Percentiles rank a stretch among this genome's conserved stretches.
Evolutionary conservation across 2,888 invertebrate genomes (phyloP).

Genomic region (Pristionchus fissidentatus): DNA sequence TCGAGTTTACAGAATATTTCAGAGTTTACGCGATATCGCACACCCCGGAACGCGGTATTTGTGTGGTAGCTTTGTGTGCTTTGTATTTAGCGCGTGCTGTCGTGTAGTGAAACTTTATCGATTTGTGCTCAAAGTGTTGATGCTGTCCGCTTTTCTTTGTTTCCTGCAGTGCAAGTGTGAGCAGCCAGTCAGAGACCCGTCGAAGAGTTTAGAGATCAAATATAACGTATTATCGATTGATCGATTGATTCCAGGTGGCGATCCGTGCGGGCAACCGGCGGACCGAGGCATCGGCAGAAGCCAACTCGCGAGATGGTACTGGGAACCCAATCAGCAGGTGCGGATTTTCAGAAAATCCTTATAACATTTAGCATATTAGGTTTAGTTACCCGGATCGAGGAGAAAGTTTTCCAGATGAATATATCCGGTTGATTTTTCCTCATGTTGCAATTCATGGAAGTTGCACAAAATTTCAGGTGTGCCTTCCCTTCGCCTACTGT

Average conservation of each 20-base stretch:
- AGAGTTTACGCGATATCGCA: too few relatives aligned
- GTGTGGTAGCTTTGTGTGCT: too few relatives aligned
- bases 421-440: too few relatives aligned
- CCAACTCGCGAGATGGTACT: conserved; percentile 64
- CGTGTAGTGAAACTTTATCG: neutral
- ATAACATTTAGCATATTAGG: neutral
- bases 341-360: neutral
- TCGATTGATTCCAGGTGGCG: conserved; percentile 62
- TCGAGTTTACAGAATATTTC: too few relatives aligned
- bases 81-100: too few relatives aligned
- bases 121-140: too few relatives aligned
- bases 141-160: too few relatives aligned
- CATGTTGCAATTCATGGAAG: too few relatives aligned
- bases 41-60: too few relatives aligned
- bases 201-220: neutral
- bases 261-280: conserved; percentile 73
- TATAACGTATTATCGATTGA: neutral
- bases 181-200: neutral
- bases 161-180: too few relatives aligned
- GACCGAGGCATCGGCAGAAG: conserved; percentile 69
- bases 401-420: too few relatives aligned
- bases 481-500: conserved; percentile 66
- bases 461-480: conserved; percentile 41
- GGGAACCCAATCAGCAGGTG: conserved; percentile 47
- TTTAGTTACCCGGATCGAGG: too few relatives aligned